Evolutionary conservation across 2,113 vertebrate species (phyloP).

Genomic region (Cheilinus undulatus): DNA sequence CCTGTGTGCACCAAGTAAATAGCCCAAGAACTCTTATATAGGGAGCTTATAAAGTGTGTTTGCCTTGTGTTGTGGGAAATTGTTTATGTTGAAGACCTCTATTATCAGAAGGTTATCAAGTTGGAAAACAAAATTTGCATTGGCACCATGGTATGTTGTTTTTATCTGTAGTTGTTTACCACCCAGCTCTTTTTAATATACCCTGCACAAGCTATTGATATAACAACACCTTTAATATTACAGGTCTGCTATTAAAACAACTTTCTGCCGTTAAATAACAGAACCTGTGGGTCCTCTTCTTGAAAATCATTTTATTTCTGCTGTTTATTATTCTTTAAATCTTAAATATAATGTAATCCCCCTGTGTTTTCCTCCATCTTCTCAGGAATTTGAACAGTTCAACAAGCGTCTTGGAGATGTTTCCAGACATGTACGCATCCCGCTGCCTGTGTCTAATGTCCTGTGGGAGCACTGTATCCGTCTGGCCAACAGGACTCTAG

Average conservation of each 20-base stretch:
- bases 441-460: slow-evolving; percentile 95
- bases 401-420: slow-evolving; percentile 91
- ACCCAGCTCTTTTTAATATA: neutral
- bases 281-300: neutral
- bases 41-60: neutral
- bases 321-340: neutral
- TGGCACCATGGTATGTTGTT: neutral
- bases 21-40: too few relatives aligned
- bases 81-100: neutral
- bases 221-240: neutral
- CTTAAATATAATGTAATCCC: neutral
- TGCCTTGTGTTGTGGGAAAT: too few relatives aligned
- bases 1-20: too few relatives aligned
- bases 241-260: neutral
- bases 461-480: slow-evolving; percentile 99
- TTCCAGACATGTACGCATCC: slow-evolving; percentile 94
- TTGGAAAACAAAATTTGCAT: neutral
- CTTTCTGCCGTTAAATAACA: too few relatives aligned
- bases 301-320: neutral
- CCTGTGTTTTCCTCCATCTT: slow-evolving; percentile 25
- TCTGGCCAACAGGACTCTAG: slow-evolving; percentile 95
- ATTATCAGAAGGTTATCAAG: slow-evolving; percentile 2
- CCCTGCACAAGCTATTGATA: neutral
- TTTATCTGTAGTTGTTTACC: neutral
- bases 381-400: slow-evolving; percentile 96